Conservation (phyloP, 2,888 invertebrate species). For the Helleia helle region DNA sequence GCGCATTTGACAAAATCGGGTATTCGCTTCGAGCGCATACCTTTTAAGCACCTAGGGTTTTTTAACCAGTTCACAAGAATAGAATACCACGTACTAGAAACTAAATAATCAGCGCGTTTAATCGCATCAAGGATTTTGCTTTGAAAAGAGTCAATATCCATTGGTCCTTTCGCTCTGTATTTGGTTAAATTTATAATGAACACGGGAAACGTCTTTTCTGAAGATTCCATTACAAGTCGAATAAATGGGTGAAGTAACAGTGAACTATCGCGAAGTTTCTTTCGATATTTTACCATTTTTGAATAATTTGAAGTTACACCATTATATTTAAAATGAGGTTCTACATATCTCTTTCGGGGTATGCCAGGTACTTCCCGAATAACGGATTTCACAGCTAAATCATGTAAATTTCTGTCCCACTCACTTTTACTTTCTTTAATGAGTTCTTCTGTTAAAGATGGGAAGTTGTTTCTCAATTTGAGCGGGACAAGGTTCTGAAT, state of each 20-base stretch:
- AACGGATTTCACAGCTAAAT: constrained; percentile 77
- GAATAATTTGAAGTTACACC: constrained; percentile 77
- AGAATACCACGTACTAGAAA: constrained; percentile 60
- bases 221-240: constrained; percentile 70
- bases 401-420: constrained; percentile 75
- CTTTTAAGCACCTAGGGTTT: constrained; percentile 57
- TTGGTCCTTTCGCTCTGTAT: constrained; percentile 54
- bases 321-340: constrained; percentile 73
- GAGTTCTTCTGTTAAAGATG: constrained; percentile 63
- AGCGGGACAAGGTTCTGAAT: constrained; percentile 73
- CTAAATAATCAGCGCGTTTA: constrained; percentile 51
- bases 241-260: constrained; percentile 78
- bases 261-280: constrained; percentile 70
- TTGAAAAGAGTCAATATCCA: constrained; percentile 46
- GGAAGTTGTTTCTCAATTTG: constrained; percentile 71
- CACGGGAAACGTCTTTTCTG: constrained; percentile 65
- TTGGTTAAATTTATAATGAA: constrained; percentile 67
- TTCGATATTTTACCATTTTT: constrained; percentile 71
- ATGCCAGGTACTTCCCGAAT: constrained; percentile 74
- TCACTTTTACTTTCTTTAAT: constrained; percentile 72
- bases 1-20: constrained; percentile 55
- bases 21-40: constrained; percentile 47
- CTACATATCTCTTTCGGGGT: constrained; percentile 53
- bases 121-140: constrained; percentile 48
- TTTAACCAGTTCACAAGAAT: constrained; percentile 61